A percentile compares a stretch with the other conserved stretches of the same genome.
Conservation (phyloP, 2,888 invertebrate genomes). For the Conchocele bisecta region DNA sequence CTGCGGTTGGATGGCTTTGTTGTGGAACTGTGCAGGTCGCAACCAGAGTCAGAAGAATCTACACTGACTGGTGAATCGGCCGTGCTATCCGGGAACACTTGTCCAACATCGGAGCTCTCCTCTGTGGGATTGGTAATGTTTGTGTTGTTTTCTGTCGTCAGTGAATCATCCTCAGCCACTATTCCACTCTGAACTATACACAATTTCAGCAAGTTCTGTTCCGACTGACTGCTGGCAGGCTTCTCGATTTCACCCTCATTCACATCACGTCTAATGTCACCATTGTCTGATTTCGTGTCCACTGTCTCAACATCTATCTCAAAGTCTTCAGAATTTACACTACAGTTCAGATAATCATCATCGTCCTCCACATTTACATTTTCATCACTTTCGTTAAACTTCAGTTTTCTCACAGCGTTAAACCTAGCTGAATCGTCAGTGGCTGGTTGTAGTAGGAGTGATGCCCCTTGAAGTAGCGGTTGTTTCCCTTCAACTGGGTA, state of each 20-base stretch:
- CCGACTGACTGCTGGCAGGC: too few species aligned
- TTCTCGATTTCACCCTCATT: too few species aligned
- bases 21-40: too few species aligned
- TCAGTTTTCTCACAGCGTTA: slow-evolving; percentile 49
- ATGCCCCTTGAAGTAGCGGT: slow-evolving; percentile 40
- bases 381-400: slow-evolving; percentile 40
- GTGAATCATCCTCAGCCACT: too few species aligned
- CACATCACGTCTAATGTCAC: too few species aligned
- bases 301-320: slow-evolving; percentile 60
- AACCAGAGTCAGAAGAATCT: too few species aligned
- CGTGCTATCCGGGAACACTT: too few species aligned
- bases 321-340: slow-evolving; percentile 59
- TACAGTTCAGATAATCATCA: slow-evolving; percentile 52
- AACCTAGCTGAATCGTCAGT: slow-evolving; percentile 39
- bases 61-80: slow-evolving; percentile 50
- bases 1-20: too few species aligned
- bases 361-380: slow-evolving; percentile 8
- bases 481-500: neutral
- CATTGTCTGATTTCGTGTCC: slow-evolving; percentile 18
- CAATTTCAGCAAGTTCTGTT: slow-evolving; percentile 39
- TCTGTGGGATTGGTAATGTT: too few species aligned
- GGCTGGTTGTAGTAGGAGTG: slow-evolving; percentile 43
- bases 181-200: slow-evolving; percentile 50
- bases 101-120: too few species aligned
- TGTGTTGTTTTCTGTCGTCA: too few species aligned